Evolutionary conservation across 1,140 invertebrate genomes (phyloP).

Genomic region (Venustaconcha ellipsiformis): DNA sequence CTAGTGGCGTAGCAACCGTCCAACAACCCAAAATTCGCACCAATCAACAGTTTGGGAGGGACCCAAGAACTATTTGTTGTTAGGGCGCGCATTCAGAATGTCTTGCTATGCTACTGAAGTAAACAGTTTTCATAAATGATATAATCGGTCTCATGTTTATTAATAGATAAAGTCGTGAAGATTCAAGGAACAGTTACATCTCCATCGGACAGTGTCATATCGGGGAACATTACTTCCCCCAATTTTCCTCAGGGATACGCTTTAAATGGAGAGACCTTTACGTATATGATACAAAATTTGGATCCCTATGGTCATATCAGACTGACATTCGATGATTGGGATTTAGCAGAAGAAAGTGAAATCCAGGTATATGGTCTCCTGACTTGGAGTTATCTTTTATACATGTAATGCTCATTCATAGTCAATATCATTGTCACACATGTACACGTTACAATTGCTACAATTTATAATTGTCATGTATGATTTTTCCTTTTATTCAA

Average conservation of each 20-base stretch:
- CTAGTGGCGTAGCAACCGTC: too few relatives aligned
- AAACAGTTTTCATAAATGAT: too few relatives aligned
- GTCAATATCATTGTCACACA: too few relatives aligned
- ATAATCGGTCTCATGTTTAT: neutral
- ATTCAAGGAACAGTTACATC: constrained; percentile 48
- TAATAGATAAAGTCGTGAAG: constrained; percentile 49
- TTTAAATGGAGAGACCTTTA: constrained; percentile 61
- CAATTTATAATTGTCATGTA: too few relatives aligned
- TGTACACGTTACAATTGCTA: too few relatives aligned
- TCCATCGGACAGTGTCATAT: constrained; percentile 37
- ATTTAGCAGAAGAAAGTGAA: constrained; percentile 54
- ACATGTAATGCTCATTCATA: neutral
- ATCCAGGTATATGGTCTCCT: constrained; percentile 48
- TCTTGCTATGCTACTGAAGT: neutral
- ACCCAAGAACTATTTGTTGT: too few relatives aligned
- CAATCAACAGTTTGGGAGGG: too few relatives aligned
- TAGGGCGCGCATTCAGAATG: too few relatives aligned
- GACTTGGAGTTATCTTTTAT: neutral
- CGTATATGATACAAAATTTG: constrained; percentile 60
- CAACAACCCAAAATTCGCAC: neutral
- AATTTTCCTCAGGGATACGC: constrained; percentile 62
- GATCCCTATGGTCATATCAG: constrained; percentile 60
- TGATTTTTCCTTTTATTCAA: too few relatives aligned
- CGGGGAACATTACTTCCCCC: constrained; percentile 51
- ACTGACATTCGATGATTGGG: constrained; percentile 62